A percentile compares a stretch with the other conserved stretches of the same genome.
Conservation (phyloP, 2,113 vertebrate species). For the Melanerpes formicivorus region DNA sequence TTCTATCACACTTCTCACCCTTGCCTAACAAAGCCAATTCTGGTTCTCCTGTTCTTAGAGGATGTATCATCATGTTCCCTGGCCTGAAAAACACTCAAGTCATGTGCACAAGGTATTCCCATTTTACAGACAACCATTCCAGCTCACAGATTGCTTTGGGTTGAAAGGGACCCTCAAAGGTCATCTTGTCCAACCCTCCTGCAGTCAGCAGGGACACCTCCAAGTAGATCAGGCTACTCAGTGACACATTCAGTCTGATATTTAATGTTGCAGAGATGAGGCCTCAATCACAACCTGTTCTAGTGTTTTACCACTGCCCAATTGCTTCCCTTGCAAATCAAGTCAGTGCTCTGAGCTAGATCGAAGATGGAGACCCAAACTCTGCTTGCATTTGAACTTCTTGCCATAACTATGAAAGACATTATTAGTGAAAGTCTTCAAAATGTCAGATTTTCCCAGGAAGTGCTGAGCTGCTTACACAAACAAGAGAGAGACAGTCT, state of each 20-base stretch:
- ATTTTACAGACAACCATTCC: background rate
- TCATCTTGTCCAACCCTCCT: too few relatives aligned
- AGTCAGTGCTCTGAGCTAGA: background rate
- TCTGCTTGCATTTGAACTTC: background rate
- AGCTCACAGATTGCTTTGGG: background rate
- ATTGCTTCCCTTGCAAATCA: background rate
- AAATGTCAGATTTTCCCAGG: background rate
- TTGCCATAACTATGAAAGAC: background rate
- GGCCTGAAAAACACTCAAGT: background rate
- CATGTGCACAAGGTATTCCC: background rate
- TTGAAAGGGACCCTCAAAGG: too few relatives aligned
- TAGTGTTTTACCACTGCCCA: background rate
- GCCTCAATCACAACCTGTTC: too few relatives aligned
- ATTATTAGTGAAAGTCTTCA: background rate
- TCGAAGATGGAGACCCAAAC: background rate
- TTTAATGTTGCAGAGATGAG: too few relatives aligned
- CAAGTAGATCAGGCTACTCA: too few relatives aligned
- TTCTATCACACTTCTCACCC: background rate
- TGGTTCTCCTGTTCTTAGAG: background rate
- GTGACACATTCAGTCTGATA: too few relatives aligned
- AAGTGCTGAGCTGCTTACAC: background rate
- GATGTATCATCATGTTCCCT: background rate
- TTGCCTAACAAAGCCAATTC: background rate
- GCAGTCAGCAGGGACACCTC: too few relatives aligned
- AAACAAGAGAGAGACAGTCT: background rate